phyloP scores from a whole-genome alignment of 2,888 invertebrate genomes.

The Neoaliturus tenellus region DNA sequence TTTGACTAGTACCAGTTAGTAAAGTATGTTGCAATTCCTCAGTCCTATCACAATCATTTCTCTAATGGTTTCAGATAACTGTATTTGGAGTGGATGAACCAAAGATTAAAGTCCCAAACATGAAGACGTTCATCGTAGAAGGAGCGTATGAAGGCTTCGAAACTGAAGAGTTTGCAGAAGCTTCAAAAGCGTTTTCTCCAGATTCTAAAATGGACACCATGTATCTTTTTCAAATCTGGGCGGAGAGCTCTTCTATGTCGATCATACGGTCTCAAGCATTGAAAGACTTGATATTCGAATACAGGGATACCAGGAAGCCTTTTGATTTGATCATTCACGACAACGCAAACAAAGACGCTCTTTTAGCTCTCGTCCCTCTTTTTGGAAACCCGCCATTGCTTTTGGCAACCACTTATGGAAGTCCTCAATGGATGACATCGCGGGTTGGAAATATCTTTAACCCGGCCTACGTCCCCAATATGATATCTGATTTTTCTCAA shows the following conservation, averaged over 20 bases:
- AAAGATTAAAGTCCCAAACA: slow-evolving; percentile 22
- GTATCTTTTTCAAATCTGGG: slow-evolving; percentile 7
- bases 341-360: background rate
- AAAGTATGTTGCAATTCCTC: too few relatives aligned
- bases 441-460: slow-evolving; percentile 25
- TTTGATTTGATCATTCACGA: slow-evolving; percentile 39
- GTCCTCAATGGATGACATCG: slow-evolving; percentile 37
- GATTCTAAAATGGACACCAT: background rate
- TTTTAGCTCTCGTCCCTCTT: slow-evolving; percentile 1
- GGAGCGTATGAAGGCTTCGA: background rate
- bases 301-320: background rate
- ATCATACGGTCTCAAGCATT: slow-evolving; percentile 16
- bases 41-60: too few relatives aligned
- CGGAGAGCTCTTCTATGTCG: background rate
- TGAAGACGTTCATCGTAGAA: slow-evolving; percentile 6
- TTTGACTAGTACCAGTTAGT: too few relatives aligned
- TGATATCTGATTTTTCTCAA: background rate
- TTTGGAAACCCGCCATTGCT: slow-evolving; percentile 32
- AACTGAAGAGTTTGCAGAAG: background rate
- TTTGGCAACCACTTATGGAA: slow-evolving; percentile 5
- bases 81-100: slow-evolving; percentile 40
- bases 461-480: slow-evolving; percentile 37
- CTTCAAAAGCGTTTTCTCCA: background rate
- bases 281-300: slow-evolving; percentile 5
- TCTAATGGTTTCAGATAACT: slow-evolving; percentile 21